Conservation (phyloP, 2,888 invertebrate species). For the Melikaiella ostensackeni region DNA sequence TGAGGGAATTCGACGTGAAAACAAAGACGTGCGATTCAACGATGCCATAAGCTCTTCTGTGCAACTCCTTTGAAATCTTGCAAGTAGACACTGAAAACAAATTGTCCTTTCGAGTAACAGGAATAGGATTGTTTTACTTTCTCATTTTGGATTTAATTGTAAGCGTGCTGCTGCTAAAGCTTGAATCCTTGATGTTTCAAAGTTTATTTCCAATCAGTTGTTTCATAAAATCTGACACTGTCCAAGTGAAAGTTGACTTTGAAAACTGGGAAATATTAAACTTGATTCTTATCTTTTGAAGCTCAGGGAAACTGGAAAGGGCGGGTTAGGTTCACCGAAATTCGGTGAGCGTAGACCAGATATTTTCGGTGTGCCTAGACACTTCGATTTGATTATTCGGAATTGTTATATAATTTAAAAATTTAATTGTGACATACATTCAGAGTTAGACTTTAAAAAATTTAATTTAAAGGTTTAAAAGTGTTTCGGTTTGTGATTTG, state of each 20-base stretch:
- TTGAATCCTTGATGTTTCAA: not conserved
- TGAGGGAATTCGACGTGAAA: slow-evolving; percentile 1
- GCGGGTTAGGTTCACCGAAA: too few relatives aligned
- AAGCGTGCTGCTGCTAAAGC: not conserved
- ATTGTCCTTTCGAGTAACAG: not conserved
- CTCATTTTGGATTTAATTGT: not conserved
- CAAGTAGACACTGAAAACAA: not conserved
- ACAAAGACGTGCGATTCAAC: slow-evolving; percentile 1
- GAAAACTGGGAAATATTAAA: not conserved
- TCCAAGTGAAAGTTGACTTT: not conserved
- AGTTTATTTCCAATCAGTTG: not conserved
- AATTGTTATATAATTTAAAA: not conserved
- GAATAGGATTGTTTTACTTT: not conserved
- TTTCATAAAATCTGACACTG: not conserved
- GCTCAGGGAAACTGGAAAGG: too few relatives aligned
- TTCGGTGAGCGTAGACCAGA: too few relatives aligned
- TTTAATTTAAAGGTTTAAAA: too few relatives aligned
- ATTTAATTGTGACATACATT: not conserved
- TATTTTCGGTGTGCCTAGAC: too few relatives aligned
- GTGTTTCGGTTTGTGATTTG: too few relatives aligned
- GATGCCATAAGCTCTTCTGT: not conserved
- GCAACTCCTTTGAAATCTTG: not conserved
- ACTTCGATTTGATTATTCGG: not conserved
- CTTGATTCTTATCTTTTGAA: too few relatives aligned
- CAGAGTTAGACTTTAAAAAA: too few relatives aligned